Conservation (phyloP, 2,888 invertebrate species). For the Habrosyne pyritoides region DNA sequence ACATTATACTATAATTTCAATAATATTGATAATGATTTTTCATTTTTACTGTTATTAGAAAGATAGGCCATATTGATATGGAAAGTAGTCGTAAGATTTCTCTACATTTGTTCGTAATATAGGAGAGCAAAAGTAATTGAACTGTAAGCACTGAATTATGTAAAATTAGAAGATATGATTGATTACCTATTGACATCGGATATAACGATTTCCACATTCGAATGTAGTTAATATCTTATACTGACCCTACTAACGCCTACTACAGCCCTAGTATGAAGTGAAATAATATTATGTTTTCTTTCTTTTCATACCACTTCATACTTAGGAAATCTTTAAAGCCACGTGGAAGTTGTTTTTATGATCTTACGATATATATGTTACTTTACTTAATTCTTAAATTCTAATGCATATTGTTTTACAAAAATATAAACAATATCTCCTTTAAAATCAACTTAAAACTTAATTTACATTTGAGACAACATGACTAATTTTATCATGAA, state of each 20-base stretch:
- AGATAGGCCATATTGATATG: slow-evolving; percentile 58
- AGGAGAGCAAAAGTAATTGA: too few species aligned
- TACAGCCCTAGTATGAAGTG: slow-evolving; percentile 3
- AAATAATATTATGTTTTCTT: neutral
- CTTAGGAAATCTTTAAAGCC: slow-evolving; percentile 8
- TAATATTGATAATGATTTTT: slow-evolving; percentile 38
- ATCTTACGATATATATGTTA: slow-evolving; percentile 13
- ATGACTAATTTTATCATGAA: slow-evolving; percentile 21
- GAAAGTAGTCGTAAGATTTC: slow-evolving; percentile 23
- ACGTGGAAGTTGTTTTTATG: slow-evolving; percentile 10
- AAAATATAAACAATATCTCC: slow-evolving; percentile 62
- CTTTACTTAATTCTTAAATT: slow-evolving; percentile 27
- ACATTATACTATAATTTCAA: slow-evolving; percentile 15
- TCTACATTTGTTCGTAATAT: neutral
- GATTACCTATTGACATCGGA: slow-evolving; percentile 10
- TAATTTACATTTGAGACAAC: slow-evolving; percentile 22
- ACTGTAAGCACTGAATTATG: neutral
- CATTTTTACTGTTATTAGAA: slow-evolving; percentile 33
- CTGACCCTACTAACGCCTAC: neutral
- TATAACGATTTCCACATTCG: slow-evolving; percentile 1
- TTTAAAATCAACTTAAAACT: slow-evolving; percentile 34
- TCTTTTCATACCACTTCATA: slow-evolving; percentile 4
- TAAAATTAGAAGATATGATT: slow-evolving; percentile 21
- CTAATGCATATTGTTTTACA: slow-evolving; percentile 55
- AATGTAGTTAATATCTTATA: neutral